Evolutionary conservation across 2,113 vertebrate genomes (phyloP).

Genomic region (Stomatorhinus ivindoensis): DNA sequence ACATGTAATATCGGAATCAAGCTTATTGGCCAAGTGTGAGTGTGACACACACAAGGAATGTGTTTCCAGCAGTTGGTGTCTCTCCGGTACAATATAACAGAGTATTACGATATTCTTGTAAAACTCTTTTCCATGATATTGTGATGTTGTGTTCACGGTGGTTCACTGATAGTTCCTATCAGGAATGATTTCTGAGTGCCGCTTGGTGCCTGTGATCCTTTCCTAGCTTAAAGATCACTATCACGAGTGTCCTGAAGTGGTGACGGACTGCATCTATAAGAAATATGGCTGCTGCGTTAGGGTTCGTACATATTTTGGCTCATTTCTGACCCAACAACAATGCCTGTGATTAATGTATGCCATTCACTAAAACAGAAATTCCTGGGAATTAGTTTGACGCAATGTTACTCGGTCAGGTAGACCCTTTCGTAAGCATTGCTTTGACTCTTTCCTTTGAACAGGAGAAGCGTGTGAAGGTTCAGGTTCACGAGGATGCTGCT

Average conservation of each 20-base stretch:
- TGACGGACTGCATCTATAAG: constrained; percentile 70
- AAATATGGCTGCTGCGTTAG: constrained; percentile 68
- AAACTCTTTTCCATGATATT: background rate
- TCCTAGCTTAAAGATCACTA: constrained; percentile 62
- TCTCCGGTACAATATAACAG: too few relatives aligned
- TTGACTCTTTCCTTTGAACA: constrained; percentile 32
- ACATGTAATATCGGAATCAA: background rate
- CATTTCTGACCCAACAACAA: background rate
- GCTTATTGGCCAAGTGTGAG: too few relatives aligned
- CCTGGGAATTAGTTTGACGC: background rate
- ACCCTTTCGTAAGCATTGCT: background rate
- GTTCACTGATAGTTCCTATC: background rate
- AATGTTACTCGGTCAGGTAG: background rate
- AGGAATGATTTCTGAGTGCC: background rate
- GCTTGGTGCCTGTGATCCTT: background rate
- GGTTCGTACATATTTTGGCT: constrained; percentile 46
- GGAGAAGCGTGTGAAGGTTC: constrained; percentile 65
- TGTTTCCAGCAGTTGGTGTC: too few relatives aligned
- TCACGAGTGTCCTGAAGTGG: constrained; percentile 61
- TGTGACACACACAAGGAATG: too few relatives aligned
- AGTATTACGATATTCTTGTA: background rate
- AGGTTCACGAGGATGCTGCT: constrained; percentile 61
- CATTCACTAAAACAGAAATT: background rate
- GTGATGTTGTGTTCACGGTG: background rate
- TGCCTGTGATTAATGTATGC: background rate